phyloP scores from a whole-genome alignment of 2,888 invertebrate genomes.

The Melitaea athalia region DNA sequence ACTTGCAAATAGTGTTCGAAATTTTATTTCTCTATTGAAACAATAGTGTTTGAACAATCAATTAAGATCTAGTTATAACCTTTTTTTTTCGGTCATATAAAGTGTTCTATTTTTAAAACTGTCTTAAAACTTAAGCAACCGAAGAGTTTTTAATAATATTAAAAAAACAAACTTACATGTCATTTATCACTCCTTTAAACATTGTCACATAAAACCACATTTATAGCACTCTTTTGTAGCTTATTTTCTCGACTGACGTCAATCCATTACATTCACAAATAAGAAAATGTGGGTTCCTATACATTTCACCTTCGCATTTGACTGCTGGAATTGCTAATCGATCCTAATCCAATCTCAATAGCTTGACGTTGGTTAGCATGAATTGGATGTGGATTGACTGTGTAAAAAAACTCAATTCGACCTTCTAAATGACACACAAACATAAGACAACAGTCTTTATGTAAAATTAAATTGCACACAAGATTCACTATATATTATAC shows the following conservation, averaged over 20 bases:
- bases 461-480: no score
- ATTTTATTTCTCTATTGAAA: background rate
- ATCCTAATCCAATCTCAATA: slow-evolving; percentile 39
- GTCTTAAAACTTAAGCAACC: background rate
- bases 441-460: background rate
- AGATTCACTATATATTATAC: background rate
- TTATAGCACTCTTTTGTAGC: slow-evolving; percentile 2
- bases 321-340: slow-evolving; percentile 41
- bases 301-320: slow-evolving; percentile 27
- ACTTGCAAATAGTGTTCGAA: background rate
- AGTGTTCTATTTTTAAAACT: background rate
- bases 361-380: slow-evolving; percentile 27
- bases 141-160: background rate
- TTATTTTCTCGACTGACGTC: slow-evolving; percentile 6
- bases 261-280: slow-evolving; percentile 2
- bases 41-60: background rate
- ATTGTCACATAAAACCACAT: background rate
- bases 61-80: background rate
- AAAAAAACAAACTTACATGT: slow-evolving; percentile 10
- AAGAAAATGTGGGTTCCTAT: slow-evolving; percentile 14
- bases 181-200: background rate
- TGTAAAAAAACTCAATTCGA: slow-evolving; percentile 11
- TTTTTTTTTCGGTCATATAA: background rate
- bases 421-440: slow-evolving; percentile 9
- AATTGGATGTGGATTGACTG: slow-evolving; percentile 19